These are phyloP conservation scores for Leptarthrus brevirostris DNA, from an alignment of 2,888 invertebrate genomes.

Conservation along the genomic window DNA sequence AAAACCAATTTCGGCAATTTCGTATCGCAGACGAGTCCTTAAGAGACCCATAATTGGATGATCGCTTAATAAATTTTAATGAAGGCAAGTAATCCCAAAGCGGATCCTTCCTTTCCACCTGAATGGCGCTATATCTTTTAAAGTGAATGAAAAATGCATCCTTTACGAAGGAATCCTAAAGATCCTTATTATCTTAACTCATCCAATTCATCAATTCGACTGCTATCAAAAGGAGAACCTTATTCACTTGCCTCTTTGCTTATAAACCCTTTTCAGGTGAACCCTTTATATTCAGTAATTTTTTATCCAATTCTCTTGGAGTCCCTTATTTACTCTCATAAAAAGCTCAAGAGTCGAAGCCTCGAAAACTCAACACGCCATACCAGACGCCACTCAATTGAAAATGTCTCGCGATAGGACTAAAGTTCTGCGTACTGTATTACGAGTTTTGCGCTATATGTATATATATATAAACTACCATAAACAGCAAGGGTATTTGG, in stretches of 20 bases:
- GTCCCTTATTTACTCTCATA: not conserved
- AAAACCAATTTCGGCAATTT: no score
- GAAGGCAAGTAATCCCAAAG: not conserved
- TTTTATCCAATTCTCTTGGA: not conserved
- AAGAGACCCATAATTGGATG: no score
- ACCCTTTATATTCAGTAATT: slow-evolving; percentile 16
- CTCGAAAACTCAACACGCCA: slow-evolving; percentile 19
- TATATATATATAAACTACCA: no score
- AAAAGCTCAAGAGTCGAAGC: slow-evolving; percentile 1
- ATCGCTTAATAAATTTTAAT: slow-evolving; percentile 1
- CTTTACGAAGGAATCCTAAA: not conserved
- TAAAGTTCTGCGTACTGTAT: no score
- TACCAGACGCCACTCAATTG: slow-evolving; percentile 9
- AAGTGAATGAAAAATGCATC: slow-evolving; percentile 23
- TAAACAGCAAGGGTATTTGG: not conserved
- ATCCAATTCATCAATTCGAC: slow-evolving; percentile 24
- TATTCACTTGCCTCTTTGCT: not conserved
- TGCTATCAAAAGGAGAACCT: not conserved
- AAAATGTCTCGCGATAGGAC: not conserved
- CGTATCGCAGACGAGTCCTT: no score
- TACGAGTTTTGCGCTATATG: no score
- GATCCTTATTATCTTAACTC: slow-evolving; percentile 21
- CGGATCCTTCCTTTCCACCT: not conserved
- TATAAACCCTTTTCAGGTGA: slow-evolving; percentile 5
- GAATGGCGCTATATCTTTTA: not conserved